These are phyloP conservation scores for Drosophila yooni DNA, from an alignment of 2,888 invertebrate species.

Conservation along the genomic window DNA sequence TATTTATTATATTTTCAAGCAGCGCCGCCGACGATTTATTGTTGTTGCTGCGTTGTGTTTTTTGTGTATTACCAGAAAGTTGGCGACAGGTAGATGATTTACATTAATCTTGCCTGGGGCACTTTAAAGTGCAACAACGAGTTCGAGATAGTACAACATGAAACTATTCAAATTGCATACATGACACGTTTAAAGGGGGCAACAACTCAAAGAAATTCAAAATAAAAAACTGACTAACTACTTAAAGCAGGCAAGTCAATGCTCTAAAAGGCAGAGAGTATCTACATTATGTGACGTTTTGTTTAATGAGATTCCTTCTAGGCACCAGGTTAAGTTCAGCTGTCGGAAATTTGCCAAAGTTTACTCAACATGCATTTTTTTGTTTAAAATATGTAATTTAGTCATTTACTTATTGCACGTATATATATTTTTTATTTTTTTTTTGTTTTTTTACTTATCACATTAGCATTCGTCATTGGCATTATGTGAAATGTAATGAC, in stretches of 20 bases:
- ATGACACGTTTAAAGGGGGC: conserved; percentile 17
- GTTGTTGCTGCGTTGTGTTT: conserved; percentile 11
- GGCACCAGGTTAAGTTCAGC: background rate
- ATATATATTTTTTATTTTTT: background rate
- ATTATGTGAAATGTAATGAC: conserved; percentile 24
- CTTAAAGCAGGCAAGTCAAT: background rate
- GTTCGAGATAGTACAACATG: conserved; percentile 4
- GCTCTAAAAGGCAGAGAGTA: background rate
- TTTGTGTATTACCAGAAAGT: conserved; percentile 37
- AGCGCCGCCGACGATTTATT: conserved; percentile 39
- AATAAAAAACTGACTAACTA: background rate
- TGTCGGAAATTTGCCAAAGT: background rate
- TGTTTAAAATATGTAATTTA: background rate
- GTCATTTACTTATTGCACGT: background rate
- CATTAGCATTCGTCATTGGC: conserved; percentile 37
- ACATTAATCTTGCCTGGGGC: background rate
- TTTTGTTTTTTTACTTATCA: background rate
- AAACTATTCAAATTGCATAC: conserved; percentile 11
- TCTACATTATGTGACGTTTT: background rate
- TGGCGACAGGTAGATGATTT: conserved; percentile 46
- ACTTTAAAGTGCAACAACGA: background rate
- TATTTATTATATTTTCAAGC: conserved; percentile 37
- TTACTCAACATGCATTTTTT: background rate
- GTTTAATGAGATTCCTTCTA: background rate
- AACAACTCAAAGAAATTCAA: background rate